Evolutionary conservation across 2,113 vertebrate genomes (phyloP), one percentile per base, ranked within the genome.

Genomic region (Papio anubis): DNA sequence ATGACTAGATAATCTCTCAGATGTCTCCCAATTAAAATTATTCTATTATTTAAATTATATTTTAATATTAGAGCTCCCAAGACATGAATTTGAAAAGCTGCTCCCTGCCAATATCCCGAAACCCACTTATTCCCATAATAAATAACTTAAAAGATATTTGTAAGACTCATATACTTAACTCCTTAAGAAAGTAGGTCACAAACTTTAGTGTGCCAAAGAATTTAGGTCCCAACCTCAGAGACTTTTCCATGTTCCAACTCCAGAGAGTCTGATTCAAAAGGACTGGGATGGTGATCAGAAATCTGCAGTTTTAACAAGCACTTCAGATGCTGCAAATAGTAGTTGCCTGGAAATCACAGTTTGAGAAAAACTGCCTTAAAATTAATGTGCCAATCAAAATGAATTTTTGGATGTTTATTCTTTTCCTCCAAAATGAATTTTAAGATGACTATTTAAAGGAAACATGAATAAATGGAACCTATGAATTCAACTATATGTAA

Each of bases 171-270:
- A 75, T 86, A 89, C 92, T 89, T 89, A 84, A 93, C 96, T 95
- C 64, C 79, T 64, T 66, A 40, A 38, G 38, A 95, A 96, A 97
- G 88, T 94, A 94, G 93, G 91, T 96, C 50, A 6, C 93, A 95
- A 91, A 94, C 20, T 80, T 95, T 21, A 94, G 59, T 40, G 17
- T 97, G 93, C 73, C 97, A 97, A 93, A 89, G 89, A 93, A 97
- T 94, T 70, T 93, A 95, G 89, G 88, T 93, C 82, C 78, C 95
- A 97, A 96, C 92, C 86, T 96, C 94, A 83, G 92, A 95, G 88
- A 73, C 48, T 59, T 95, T 95, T 97, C 88, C 85, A 55, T 93
- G 88, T 97, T 91, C 45, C 88, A 95, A 93, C 91, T 97, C 85
- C 88, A 96, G 93, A 72, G 64, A 94, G 52, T 84, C 82, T 94